A percentile compares a stretch with the other conserved stretches of the same genome.
phyloP scores from a whole-genome alignment of 2,888 invertebrate genomes.

The Protophormia terraenovae region DNA sequence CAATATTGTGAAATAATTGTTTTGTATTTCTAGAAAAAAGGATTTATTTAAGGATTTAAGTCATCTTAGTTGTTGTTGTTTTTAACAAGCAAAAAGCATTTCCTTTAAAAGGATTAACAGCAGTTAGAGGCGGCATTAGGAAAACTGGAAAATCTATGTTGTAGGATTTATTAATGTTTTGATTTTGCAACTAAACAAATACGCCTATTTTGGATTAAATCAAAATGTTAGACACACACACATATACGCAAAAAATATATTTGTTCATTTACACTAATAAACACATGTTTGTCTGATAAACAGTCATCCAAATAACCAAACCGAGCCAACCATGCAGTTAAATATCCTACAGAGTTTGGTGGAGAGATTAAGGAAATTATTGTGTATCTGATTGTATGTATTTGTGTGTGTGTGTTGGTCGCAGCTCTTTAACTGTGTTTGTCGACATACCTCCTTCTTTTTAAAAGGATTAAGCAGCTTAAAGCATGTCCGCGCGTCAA shows the following conservation, averaged over 20 bases:
- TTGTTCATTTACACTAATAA: neutral
- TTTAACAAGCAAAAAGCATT: neutral
- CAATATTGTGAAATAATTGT: conserved; percentile 24
- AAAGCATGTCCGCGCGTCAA: conserved; percentile 49
- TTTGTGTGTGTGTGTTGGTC: neutral
- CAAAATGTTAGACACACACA: neutral
- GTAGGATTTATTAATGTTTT: conserved; percentile 54
- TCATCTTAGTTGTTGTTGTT: neutral
- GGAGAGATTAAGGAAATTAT: conserved; percentile 7
- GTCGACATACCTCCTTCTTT: conserved; percentile 62
- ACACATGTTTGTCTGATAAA: neutral
- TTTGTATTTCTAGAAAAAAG: conserved; percentile 21
- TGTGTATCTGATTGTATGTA: neutral
- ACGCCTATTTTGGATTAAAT: conserved; percentile 60
- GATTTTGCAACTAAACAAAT: conserved; percentile 62
- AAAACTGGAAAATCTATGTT: conserved; percentile 24
- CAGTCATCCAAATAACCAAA: conserved; percentile 6
- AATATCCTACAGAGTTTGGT: conserved; percentile 28
- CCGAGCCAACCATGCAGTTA: conserved; percentile 20
- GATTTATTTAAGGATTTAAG: conserved; percentile 4
- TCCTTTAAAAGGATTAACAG: conserved; percentile 59
- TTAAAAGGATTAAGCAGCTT: conserved; percentile 61
- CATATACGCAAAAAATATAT: neutral
- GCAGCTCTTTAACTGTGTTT: conserved; percentile 34
- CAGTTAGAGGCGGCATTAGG: conserved; percentile 17